These are phyloP conservation scores for Harlomillsia oculata DNA, from an alignment of 1,140 invertebrate genomes.

Conservation along the genomic window DNA sequence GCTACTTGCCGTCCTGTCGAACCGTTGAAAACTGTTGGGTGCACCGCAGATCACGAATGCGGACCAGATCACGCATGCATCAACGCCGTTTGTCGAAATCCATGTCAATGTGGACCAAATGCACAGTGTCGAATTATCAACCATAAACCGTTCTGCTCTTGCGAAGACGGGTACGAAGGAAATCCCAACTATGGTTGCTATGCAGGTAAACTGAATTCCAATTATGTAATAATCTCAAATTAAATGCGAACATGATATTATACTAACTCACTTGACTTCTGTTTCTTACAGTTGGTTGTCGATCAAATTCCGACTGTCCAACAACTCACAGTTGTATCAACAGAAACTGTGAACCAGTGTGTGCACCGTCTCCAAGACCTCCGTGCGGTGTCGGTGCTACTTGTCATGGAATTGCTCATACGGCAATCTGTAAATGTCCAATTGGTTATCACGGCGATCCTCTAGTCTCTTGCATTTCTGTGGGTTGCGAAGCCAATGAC, in stretches of 20 bases:
- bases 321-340: slow-evolving; percentile 71
- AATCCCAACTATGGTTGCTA: slow-evolving; percentile 52
- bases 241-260: not conserved
- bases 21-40: slow-evolving; percentile 55
- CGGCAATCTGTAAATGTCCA: slow-evolving; percentile 41
- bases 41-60: slow-evolving; percentile 65
- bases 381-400: slow-evolving; percentile 30
- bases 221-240: not conserved
- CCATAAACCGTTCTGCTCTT: slow-evolving; percentile 75
- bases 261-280: not conserved
- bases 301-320: slow-evolving; percentile 59
- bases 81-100: slow-evolving; percentile 65
- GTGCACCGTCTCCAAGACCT: slow-evolving; percentile 39
- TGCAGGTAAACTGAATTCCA: slow-evolving; percentile 32
- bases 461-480: slow-evolving; percentile 58
- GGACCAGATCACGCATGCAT: slow-evolving; percentile 63
- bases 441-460: slow-evolving; percentile 57
- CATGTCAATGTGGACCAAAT: slow-evolving; percentile 68
- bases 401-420: slow-evolving; percentile 37
- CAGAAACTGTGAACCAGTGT: slow-evolving; percentile 70
- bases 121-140: slow-evolving; percentile 67
- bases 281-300: slow-evolving; percentile 35
- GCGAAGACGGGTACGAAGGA: slow-evolving; percentile 65
- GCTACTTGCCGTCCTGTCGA: slow-evolving; percentile 52
- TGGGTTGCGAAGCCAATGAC: slow-evolving; percentile 61